A percentile compares a stretch with the other conserved stretches of the same genome.
Evolutionary conservation across 2,888 invertebrate species (phyloP).

Genomic region (Scaptomyza cyrtandrae): DNA sequence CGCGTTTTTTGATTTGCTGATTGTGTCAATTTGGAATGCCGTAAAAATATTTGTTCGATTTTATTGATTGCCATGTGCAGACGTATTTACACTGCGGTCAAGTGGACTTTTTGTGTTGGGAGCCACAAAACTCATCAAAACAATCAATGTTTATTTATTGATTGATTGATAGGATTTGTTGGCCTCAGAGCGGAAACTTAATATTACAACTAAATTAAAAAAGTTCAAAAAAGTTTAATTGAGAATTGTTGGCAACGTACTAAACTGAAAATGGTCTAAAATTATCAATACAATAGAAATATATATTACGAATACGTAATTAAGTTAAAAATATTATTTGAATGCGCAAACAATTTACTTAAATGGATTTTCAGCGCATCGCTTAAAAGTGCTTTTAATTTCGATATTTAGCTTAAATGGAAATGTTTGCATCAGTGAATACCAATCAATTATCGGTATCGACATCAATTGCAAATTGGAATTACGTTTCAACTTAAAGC

Average conservation of each 20-base stretch:
- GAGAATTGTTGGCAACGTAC: background rate
- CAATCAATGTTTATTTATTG: conserved; percentile 39
- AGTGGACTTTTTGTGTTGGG: conserved; percentile 18
- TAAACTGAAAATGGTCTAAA: background rate
- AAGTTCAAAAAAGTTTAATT: conserved; percentile 2
- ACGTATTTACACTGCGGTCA: conserved; percentile 42
- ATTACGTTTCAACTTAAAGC: conserved; percentile 6
- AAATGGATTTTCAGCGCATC: conserved; percentile 18
- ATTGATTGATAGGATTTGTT: conserved; percentile 30
- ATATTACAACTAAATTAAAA: conserved; percentile 1
- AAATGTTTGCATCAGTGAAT: conserved; percentile 32
- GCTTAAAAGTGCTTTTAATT: conserved; percentile 34
- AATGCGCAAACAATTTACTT: conserved; percentile 18
- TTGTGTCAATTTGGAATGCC: conserved; percentile 63
- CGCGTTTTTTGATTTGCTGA: conserved; percentile 67
- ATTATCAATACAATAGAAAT: too few species aligned
- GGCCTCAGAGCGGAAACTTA: background rate
- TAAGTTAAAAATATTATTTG: conserved; percentile 7
- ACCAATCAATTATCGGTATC: conserved; percentile 34
- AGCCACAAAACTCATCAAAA: conserved; percentile 21
- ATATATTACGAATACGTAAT: conserved; percentile 5
- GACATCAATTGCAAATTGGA: conserved; percentile 21
- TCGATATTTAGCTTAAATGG: conserved; percentile 27
- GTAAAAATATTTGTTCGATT: conserved; percentile 52
- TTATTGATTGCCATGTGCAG: conserved; percentile 56